Percentiles rank a stretch among this genome's conserved stretches.
phyloP scores from a whole-genome alignment of 2,888 invertebrate genomes.

The Agonum fuliginosum region DNA sequence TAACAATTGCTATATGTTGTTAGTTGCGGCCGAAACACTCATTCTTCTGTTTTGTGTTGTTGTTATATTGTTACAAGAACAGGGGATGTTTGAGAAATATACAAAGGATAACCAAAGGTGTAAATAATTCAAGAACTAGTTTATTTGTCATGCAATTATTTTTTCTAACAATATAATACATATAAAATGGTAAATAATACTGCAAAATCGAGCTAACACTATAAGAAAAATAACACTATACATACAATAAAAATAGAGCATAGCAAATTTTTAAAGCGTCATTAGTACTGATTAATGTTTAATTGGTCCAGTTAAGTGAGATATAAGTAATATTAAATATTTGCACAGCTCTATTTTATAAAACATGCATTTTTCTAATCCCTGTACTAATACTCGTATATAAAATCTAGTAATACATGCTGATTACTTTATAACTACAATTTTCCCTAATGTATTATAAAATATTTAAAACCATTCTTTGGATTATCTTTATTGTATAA shows the following conservation, averaged over 20 bases:
- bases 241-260: constrained; percentile 26
- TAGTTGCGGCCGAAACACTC: constrained; percentile 13
- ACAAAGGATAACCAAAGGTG: constrained; percentile 26
- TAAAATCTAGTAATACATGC: constrained; percentile 20
- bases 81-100: constrained; percentile 22
- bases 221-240: constrained; percentile 9
- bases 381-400: constrained; percentile 5
- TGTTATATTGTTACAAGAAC: constrained; percentile 36
- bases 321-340: constrained; percentile 1
- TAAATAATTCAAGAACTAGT: constrained; percentile 34
- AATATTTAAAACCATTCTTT: constrained; percentile 20
- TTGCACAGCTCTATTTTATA: constrained; percentile 28
- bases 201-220: constrained; percentile 16
- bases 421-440: constrained; percentile 14
- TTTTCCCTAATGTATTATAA: constrained; percentile 8
- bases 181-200: constrained; percentile 46
- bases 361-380: constrained; percentile 14
- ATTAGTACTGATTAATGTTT: constrained; percentile 9
- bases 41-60: constrained; percentile 23
- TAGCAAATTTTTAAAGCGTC: background rate
- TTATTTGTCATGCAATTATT: constrained; percentile 39
- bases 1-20: constrained; percentile 29
- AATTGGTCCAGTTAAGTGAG: constrained; percentile 14
- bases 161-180: constrained; percentile 32
- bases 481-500: background rate